Base-by-base conservation (phyloP, 2,113 vertebrate genomes). In the Sprattus sprattus region DNA sequence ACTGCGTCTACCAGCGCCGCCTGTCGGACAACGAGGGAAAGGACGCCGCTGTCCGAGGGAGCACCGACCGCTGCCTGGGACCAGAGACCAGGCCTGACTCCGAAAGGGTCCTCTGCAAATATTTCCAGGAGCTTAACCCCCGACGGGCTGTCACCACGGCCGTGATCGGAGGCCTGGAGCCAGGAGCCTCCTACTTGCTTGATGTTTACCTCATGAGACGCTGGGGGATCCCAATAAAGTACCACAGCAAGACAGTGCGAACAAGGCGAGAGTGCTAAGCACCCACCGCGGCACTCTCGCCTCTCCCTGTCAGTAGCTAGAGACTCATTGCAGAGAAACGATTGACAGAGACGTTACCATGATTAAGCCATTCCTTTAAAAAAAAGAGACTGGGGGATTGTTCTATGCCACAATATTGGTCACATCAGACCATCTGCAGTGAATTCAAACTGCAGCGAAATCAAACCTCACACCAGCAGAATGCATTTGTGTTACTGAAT, bases 151-250 rank as follows among this genome's bases (percentile, higher is more conserved):
- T 98, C 85, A 97, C 97, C 32, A 96, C 96, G 20, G 96, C 97
- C 89, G 96, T 95, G 88, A 95, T 98, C 78, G 91, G 92, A 44
- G 96, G 95, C 85, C 92, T 98, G 87, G 91, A 96, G 89, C 93
- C 93, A 9, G 96, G 95, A 45, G 94, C 90, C 1, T 88, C 93
- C 83, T 98, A 98, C 87, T 87, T 97, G 92, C 96, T 98, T 90
- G 97, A 98, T 89, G 94, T 98, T 86, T 98, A 98, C 89, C 95
- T 98, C 90, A 95, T 97, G 83, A 97, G 96, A 92, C 95, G 95
- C 84, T 96, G 96, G 91, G 97, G 96, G 88, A 95, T 97, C 90
- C 95, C 96, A 0, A 85, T 97, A 88, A 97, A 95, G 84, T 98
- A 98, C 25, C 92, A 95, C 89, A 97, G 96, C 91, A 98, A 96